phyloP scores from a whole-genome alignment of 2,113 vertebrate genomes.

The Proterorhinus semilunaris region DNA sequence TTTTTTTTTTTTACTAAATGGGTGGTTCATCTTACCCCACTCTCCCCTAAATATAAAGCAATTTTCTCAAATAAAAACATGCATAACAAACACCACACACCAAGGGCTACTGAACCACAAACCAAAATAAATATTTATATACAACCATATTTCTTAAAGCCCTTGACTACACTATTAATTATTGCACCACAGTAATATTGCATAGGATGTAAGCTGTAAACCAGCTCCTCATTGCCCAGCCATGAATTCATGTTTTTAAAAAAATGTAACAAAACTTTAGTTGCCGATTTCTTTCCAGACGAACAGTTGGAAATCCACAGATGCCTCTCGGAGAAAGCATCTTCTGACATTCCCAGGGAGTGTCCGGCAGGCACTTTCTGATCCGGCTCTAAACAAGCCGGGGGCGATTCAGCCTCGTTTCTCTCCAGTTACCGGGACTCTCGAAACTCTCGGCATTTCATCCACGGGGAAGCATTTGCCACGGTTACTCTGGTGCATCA shows the following conservation, averaged over 20 bases:
- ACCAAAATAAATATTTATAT: constrained; percentile 37
- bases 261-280: constrained; percentile 37
- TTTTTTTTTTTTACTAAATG: too few relatives aligned
- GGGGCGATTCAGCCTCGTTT: constrained; percentile 23
- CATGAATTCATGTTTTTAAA: constrained; percentile 45
- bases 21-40: too few relatives aligned
- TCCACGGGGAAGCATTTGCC: too few relatives aligned
- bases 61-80: constrained; percentile 45
- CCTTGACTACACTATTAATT: constrained; percentile 53
- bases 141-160: constrained; percentile 35
- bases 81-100: constrained; percentile 41
- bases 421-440: constrained; percentile 3
- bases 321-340: constrained; percentile 35
- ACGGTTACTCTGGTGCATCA: too few relatives aligned
- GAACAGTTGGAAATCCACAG: constrained; percentile 36
- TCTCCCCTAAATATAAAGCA: constrained; percentile 11
- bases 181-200: constrained; percentile 80
- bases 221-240: constrained; percentile 78
- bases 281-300: constrained; percentile 30
- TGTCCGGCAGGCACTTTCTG: constrained; percentile 33
- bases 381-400: constrained; percentile 10
- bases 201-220: constrained; percentile 78
- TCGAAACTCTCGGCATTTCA: too few relatives aligned
- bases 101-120: constrained; percentile 38
- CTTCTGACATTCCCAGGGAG: constrained; percentile 28